Evolutionary conservation across 2,888 invertebrate genomes (phyloP).

Genomic region (Syritta pipiens): DNA sequence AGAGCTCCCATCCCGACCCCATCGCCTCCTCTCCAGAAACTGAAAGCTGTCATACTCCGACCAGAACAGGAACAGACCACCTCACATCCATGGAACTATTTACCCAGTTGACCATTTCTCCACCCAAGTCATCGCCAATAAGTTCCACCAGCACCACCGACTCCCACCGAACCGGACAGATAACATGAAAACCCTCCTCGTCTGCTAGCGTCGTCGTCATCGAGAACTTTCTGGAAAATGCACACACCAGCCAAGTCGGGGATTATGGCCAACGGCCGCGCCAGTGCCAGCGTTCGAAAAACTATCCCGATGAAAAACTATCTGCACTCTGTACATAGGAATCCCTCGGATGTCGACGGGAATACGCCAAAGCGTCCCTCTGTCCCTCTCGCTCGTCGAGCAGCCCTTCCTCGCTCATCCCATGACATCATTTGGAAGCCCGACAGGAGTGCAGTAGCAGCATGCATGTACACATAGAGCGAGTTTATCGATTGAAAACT

Average conservation of each 20-base stretch:
- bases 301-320: slow-evolving; percentile 19
- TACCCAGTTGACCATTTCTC: slow-evolving; percentile 19
- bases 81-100: slow-evolving; percentile 20
- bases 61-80: neutral
- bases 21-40: slow-evolving; percentile 14
- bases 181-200: no score
- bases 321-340: slow-evolving; percentile 11
- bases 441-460: neutral
- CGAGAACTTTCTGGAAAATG: slow-evolving; percentile 52
- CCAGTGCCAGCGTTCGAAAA: no score
- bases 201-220: neutral
- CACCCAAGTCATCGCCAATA: neutral
- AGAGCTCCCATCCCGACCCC: no score
- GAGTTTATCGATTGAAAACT: slow-evolving; percentile 79
- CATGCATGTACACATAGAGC: slow-evolving; percentile 73
- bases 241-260: slow-evolving; percentile 11
- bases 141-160: neutral
- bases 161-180: no score
- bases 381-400: neutral
- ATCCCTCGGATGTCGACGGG: no score
- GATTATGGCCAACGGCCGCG: no score
- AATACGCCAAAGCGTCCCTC: no score
- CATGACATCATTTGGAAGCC: slow-evolving; percentile 21
- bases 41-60: slow-evolving; percentile 13
- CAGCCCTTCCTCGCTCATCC: slow-evolving; percentile 15